A percentile compares a stretch with the other conserved stretches of the same genome.
Conservation (phyloP, 2,113 vertebrate genomes). For the Thinocorus orbignyianus region DNA sequence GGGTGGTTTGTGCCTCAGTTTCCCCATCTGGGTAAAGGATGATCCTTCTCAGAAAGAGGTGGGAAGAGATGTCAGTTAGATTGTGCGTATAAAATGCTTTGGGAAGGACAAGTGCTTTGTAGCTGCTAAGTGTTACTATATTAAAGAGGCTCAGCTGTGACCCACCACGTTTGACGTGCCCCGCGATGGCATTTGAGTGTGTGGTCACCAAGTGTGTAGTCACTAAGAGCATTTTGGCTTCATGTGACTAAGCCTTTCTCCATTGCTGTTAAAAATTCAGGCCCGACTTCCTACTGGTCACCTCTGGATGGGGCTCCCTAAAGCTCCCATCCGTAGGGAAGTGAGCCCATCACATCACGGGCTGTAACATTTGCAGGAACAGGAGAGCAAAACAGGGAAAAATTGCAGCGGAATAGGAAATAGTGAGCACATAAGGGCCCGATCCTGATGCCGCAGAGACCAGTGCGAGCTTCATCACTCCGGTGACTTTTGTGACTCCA, state of each 20-base stretch:
- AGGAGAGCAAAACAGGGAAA: not conserved
- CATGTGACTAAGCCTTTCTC: not conserved
- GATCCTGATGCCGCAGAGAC: not conserved
- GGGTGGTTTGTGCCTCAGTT: not conserved
- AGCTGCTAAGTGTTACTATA: not conserved
- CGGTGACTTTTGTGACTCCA: not conserved
- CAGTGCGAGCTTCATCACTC: accelerated
- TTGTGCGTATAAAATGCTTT: not conserved
- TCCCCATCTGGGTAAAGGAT: not conserved
- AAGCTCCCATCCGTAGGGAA: not conserved
- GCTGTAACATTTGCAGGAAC: not conserved
- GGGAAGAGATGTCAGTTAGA: not conserved
- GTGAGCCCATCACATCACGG: not conserved
- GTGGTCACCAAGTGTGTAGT: not conserved
- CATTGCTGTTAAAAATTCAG: not conserved
- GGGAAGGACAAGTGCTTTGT: not conserved
- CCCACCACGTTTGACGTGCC: not conserved
- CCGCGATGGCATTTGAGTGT: not conserved
- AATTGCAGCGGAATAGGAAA: not conserved
- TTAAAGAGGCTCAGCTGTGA: not conserved
- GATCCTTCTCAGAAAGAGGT: not conserved
- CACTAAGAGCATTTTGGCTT: not conserved
- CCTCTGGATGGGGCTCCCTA: not conserved
- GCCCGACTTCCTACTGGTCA: not conserved
- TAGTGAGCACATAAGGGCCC: not conserved